Evolutionary conservation across 1,140 invertebrate genomes (phyloP).

Genomic region (Akabosia matsudoensis): DNA sequence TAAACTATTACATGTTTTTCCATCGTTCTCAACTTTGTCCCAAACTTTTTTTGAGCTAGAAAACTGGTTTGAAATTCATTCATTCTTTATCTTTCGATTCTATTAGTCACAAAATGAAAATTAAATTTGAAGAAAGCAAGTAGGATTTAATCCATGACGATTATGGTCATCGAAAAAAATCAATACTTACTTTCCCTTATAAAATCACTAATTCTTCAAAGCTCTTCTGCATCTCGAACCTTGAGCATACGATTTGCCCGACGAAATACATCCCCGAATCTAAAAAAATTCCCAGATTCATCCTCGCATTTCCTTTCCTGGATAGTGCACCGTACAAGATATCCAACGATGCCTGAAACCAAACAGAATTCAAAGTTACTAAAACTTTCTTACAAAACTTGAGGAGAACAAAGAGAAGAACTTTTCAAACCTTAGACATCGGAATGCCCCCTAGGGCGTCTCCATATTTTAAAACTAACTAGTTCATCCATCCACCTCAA

Average conservation of each 20-base stretch:
- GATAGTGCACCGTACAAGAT: constrained; percentile 51
- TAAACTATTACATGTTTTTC: no score
- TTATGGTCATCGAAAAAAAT: no score
- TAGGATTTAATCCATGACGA: no score
- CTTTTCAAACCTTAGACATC: constrained; percentile 7
- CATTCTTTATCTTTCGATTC: no score
- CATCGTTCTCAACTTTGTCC: no score
- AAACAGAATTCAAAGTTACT: not conserved
- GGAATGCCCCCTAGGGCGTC: constrained; percentile 8
- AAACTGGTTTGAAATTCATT: no score
- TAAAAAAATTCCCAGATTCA: constrained; percentile 49
- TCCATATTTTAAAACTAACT: constrained; percentile 24
- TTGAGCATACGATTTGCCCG: constrained; percentile 48
- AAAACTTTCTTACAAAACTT: not conserved
- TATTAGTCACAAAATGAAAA: no score
- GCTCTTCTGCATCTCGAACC: constrained; percentile 48
- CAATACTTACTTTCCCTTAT: no score
- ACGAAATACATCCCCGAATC: constrained; percentile 49
- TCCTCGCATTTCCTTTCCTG: constrained; percentile 48
- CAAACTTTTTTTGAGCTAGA: no score
- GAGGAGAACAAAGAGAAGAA: no score
- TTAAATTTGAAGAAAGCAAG: no score
- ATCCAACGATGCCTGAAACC: constrained; percentile 50
- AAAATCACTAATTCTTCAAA: constrained; percentile 55
- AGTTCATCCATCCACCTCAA: constrained; percentile 41